Base-by-base conservation (phyloP, 2,888 invertebrate genomes). In the Eupithecia exiguata region DNA sequence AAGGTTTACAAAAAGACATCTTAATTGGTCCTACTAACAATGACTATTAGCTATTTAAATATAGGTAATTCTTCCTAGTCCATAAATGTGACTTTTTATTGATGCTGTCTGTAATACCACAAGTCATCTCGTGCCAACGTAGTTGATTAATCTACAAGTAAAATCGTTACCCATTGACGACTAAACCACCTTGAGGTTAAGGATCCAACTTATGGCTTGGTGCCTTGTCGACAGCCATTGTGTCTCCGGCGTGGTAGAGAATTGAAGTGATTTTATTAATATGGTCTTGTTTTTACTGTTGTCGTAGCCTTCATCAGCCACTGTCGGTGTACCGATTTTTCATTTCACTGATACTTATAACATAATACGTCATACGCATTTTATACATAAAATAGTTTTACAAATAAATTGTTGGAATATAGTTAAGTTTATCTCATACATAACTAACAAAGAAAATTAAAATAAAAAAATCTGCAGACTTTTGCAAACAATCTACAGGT, bases 161-260 rank as follows among this genome's bases (percentile, higher is more conserved):
- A 62, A 69, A 70, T 61, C 35, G 67, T 63, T 38, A 53, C 25
- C 30, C 35, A 70, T 43, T 63, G 63, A 67, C 25, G 25, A 68
- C 68, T 25, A n/a, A 68, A 74, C 68, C 53, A 67, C 70, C 73
- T 70, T 73, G 73, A 69, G 36, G 43, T 46, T 53, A 18, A 53
- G 46, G 9, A 40, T n/a, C 65, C 36, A 35, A n/a, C 21, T 14
- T 14, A 69, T 38, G 68, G 43, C 5, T 35, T 16, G 61, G 43
- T 30, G 30, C 69, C 40, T 38, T 35, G 38, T 38, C 35, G n/a
- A 1, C n/a, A 65, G 63, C 63, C 38, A 65, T 65, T 38, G 2
- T 62, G 16, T 14, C 30, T 43, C 43, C 16, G 43, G 18, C 49
- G n/a, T 43, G 16, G 43, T 18, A n/a, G 49, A n/a, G 49, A 49